phyloP scores from a whole-genome alignment of 2,888 invertebrate genomes.

The Philhelius pedissequus region DNA sequence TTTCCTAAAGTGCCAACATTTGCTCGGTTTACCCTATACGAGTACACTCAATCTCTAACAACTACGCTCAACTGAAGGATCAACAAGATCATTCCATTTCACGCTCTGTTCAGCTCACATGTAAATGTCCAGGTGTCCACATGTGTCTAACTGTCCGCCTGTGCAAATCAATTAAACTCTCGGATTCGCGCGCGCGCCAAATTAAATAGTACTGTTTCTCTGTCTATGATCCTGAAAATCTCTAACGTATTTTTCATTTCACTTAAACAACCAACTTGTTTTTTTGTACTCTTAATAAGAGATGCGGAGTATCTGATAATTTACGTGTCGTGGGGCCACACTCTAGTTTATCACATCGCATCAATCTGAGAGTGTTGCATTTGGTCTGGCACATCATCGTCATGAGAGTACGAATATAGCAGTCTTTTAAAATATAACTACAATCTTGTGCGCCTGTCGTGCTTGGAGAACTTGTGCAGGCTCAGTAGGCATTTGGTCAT shows the following conservation, averaged over 20 bases:
- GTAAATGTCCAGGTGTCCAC: conserved; percentile 29
- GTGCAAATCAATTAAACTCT: conserved; percentile 53
- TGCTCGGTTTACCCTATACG: not conserved
- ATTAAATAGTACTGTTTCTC: not conserved
- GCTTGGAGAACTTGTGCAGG: not conserved
- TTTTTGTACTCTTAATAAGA: not conserved
- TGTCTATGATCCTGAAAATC: conserved; percentile 31
- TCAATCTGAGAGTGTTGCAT: conserved; percentile 37
- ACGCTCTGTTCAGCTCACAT: not conserved
- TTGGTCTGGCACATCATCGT: conserved; percentile 3
- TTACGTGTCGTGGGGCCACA: conserved; percentile 61
- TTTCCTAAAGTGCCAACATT: not conserved
- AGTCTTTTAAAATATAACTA: not conserved
- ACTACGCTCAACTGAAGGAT: conserved; percentile 17
- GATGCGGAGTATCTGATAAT: conserved; percentile 44
- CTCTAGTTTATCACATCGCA: conserved; percentile 57
- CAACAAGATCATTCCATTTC: conserved; percentile 42
- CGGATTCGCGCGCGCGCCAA: not conserved
- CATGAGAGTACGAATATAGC: not conserved
- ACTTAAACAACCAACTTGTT: not conserved
- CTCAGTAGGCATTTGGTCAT: conserved; percentile 61
- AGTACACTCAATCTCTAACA: not conserved
- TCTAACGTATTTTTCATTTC: conserved; percentile 38
- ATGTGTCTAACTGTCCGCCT: conserved; percentile 29
- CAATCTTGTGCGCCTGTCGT: conserved; percentile 21